Percentiles rank a stretch among this genome's conserved stretches.
phyloP scores from a whole-genome alignment of 2,113 vertebrate genomes.

The Sylvilagus bachmani region DNA sequence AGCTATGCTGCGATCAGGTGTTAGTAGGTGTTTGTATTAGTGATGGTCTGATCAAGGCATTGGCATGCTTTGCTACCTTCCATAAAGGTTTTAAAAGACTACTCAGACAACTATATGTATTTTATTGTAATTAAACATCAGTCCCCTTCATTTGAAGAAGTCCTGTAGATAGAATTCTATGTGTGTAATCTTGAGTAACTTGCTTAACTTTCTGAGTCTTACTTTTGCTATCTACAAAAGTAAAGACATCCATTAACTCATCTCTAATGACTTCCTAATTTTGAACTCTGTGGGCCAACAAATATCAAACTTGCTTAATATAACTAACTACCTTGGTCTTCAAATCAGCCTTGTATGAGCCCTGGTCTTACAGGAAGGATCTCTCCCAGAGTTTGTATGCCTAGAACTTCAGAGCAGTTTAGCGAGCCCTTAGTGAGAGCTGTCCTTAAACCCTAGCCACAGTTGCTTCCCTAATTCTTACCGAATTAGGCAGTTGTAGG shows the following conservation, averaged over 20 bases:
- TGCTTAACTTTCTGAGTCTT: background rate
- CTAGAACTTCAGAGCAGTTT: background rate
- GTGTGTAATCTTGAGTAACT: background rate
- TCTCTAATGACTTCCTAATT: conserved; percentile 25
- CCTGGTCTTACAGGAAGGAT: background rate
- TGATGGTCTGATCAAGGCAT: background rate
- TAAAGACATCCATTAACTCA: conserved; percentile 11
- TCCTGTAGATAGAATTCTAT: background rate
- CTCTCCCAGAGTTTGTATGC: background rate
- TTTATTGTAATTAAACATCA: background rate
- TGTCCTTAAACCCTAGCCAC: background rate
- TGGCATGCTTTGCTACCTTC: background rate
- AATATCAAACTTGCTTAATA: background rate
- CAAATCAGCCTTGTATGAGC: background rate
- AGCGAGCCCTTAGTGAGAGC: background rate
- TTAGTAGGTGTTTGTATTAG: background rate
- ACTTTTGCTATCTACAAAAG: background rate
- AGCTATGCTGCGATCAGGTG: background rate
- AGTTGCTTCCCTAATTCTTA: background rate
- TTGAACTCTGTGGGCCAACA: conserved; percentile 18
- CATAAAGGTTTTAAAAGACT: background rate
- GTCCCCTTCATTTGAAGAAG: background rate
- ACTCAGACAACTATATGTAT: background rate
- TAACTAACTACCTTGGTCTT: background rate
- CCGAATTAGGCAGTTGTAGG: background rate